Percentiles rank a stretch among this genome's conserved stretches.
These are phyloP conservation scores for Bellardia bayeri DNA, from an alignment of 2,888 invertebrate species.

Conservation along the genomic window DNA sequence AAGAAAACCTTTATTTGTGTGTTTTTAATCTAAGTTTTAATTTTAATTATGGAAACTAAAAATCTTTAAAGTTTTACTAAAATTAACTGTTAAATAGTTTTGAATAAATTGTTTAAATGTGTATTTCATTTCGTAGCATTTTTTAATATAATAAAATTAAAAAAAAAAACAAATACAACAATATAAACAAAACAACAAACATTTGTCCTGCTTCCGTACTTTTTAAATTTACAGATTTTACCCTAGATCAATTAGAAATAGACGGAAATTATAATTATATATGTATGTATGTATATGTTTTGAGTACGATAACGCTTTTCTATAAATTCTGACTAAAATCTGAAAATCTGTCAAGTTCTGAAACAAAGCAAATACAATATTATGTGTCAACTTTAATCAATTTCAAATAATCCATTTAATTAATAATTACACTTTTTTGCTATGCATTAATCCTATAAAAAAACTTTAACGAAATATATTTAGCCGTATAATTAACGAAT, in stretches of 20 bases:
- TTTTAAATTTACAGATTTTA: no score
- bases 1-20: conserved; percentile 34
- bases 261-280: no score
- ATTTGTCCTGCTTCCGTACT: not conserved
- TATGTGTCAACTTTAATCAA: conserved; percentile 67
- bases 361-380: conserved; percentile 31
- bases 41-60: conserved; percentile 36
- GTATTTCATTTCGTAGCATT: conserved; percentile 8
- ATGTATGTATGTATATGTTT: no score
- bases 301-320: no score
- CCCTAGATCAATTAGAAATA: no score
- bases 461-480: conserved; percentile 56
- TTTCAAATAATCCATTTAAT: conserved; percentile 49
- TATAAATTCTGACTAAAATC: no score
- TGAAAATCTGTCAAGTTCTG: no score
- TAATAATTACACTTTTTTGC: conserved; percentile 54
- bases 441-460: conserved; percentile 58
- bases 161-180: conserved; percentile 29
- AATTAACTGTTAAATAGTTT: conserved; percentile 36
- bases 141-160: conserved; percentile 5
- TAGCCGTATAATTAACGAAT: conserved; percentile 61
- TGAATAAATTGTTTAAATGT: conserved; percentile 25
- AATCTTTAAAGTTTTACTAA: conserved; percentile 11
- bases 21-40: conserved; percentile 44
- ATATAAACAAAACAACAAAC: conserved; percentile 24